phyloP scores from a whole-genome alignment of 1,140 invertebrate species.

The Mesaphorura yosii region DNA sequence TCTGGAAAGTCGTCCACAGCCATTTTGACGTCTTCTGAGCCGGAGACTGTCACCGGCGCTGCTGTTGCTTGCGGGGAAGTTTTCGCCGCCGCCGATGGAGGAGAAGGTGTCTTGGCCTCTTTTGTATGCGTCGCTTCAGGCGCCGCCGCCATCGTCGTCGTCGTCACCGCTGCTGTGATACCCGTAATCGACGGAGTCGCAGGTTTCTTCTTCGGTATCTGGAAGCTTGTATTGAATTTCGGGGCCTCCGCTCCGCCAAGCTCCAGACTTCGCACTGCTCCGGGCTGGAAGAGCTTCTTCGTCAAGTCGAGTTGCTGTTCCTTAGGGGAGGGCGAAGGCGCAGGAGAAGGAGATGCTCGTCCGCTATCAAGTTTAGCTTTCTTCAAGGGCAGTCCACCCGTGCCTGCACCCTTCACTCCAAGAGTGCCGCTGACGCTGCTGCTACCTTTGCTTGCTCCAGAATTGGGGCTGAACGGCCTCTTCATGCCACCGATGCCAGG shows the following conservation, averaged over 20 bases:
- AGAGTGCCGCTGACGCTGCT: not conserved
- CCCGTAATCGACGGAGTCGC: not conserved
- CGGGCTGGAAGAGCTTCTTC: constrained; percentile 25
- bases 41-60: too few species aligned
- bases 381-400: not conserved
- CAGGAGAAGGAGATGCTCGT: not conserved
- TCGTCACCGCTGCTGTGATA: too few species aligned
- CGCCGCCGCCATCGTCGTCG: too few species aligned
- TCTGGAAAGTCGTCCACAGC: too few species aligned
- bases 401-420: too few species aligned
- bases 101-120: too few species aligned
- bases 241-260: constrained; percentile 18
- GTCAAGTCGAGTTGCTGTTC: constrained; percentile 26
- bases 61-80: too few species aligned
- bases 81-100: too few species aligned
- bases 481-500: not conserved
- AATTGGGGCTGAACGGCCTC: constrained; percentile 38
- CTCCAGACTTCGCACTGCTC: constrained; percentile 17
- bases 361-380: not conserved
- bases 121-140: too few species aligned
- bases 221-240: constrained; percentile 29
- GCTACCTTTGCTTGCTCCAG: not conserved
- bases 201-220: constrained; percentile 30
- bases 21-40: too few species aligned
- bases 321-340: not conserved